Evolutionary conservation across 2,888 invertebrate genomes (phyloP), one percentile per base, ranked within the genome.

Genomic region (Diarsia rubi): DNA sequence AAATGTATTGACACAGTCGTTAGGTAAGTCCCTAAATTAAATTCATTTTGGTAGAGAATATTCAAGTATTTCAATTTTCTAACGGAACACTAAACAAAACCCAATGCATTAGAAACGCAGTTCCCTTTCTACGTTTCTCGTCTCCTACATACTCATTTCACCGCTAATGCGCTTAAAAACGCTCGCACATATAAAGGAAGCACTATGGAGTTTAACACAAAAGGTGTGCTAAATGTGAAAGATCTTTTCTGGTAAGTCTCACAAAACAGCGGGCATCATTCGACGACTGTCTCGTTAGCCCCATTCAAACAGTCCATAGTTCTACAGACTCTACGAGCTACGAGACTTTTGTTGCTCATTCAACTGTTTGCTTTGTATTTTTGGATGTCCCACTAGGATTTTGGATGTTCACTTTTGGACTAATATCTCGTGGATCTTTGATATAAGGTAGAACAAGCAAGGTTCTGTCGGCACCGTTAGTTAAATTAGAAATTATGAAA

Each of bases 251-350:
- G 90, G 86, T 87, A 72, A 83, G 85, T 81, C 86, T 79, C 84
- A 88, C 91, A 90, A 91, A 92, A 91, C 89, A 88, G 86, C 83
- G 85, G 82, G 88, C 89, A 89, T 88, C 90, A 90, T 86, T 88
- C 88, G 89, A 83, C 88, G 87, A 87, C 90, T 88, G 88, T 90
- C 94, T 95, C 94, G 94, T 95, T 95, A 94, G 92, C 79, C 88
- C 91, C 91, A 95, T 95, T 94, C 93, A 94, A 85, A 83, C 84
- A 74, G 79, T 77, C 78, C 63, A 78, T 81, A 83, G 84, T 76
- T 82, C 84, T 82, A 52, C 83, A 86, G 89, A 91, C 90, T 90
- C 91, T 90, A 90, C 85, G 90, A 90, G 90, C 84, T 80, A 78
- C 78, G 81, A 82, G 63, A 82, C 88, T 91, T 78, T 91, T 91